Percentiles rank a stretch among this genome's conserved stretches.
phyloP scores from a whole-genome alignment of 2,888 invertebrate species.

The Drosophila subsilvestris region DNA sequence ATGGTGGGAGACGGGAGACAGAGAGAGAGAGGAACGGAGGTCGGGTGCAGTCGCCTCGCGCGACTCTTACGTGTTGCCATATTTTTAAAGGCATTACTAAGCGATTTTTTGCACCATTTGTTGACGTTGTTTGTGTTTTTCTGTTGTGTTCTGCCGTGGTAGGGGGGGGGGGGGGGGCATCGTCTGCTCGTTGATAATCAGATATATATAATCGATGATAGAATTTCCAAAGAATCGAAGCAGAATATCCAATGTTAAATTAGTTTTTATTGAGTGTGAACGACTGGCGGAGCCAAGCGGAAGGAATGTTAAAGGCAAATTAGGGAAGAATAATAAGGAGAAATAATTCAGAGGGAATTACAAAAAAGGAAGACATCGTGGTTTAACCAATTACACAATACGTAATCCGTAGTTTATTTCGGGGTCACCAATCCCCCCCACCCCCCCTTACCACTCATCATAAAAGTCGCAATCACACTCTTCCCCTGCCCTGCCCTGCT shows the following conservation, averaged over 20 bases:
- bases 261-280: neutral
- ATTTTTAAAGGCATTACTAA: slow-evolving; percentile 80
- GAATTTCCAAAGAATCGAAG: slow-evolving; percentile 41
- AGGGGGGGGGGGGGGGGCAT: neutral
- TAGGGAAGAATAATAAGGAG: too few relatives aligned
- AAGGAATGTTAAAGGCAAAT: too few relatives aligned
- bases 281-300: neutral
- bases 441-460: slow-evolving; percentile 26
- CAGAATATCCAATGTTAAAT: slow-evolving; percentile 15
- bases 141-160: slow-evolving; percentile 25
- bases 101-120: slow-evolving; percentile 66
- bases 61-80: slow-evolving; percentile 78
- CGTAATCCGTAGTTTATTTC: slow-evolving; percentile 13
- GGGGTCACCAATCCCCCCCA: slow-evolving; percentile 24
- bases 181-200: slow-evolving; percentile 63
- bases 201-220: slow-evolving; percentile 72
- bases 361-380: neutral
- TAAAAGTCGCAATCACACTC: neutral
- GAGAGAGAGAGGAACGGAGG: neutral
- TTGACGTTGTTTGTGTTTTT: slow-evolving; percentile 36
- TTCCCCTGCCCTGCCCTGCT: neutral
- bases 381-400: neutral
- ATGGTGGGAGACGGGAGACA: neutral
- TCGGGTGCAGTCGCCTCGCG: neutral
- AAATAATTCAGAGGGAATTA: neutral